phyloP scores from a whole-genome alignment of 2,797 vertebrate genomes.

The Neostethus bicornis region DNA sequence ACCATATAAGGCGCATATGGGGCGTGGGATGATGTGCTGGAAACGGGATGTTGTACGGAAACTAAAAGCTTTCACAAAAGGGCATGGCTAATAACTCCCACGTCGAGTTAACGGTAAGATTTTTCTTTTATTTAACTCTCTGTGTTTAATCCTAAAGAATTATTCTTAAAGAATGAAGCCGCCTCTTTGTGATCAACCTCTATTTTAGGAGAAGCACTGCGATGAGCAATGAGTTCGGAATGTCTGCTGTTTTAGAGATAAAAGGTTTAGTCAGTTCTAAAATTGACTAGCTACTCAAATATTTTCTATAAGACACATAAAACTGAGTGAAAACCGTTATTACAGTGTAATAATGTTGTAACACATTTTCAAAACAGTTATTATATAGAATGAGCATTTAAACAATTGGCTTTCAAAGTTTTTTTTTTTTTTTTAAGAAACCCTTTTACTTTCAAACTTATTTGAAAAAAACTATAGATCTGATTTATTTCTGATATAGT shows the following conservation, averaged over 20 bases:
- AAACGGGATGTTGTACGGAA: conserved; percentile 20
- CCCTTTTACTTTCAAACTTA: not conserved
- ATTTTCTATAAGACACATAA: too few relatives aligned
- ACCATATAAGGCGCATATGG: conserved; percentile 62
- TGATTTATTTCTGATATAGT: not conserved
- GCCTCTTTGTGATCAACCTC: not conserved
- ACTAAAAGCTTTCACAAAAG: not conserved
- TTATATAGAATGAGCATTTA: too few relatives aligned
- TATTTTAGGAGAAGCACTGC: conserved; percentile 16
- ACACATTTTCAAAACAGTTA: too few relatives aligned
- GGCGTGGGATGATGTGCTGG: conserved; percentile 41
- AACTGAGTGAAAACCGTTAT: too few relatives aligned
- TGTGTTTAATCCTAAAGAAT: fast-evolving
- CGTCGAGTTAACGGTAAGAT: conserved; percentile 48
- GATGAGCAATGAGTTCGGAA: conserved; percentile 34
- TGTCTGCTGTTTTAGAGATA: conserved; percentile 36
- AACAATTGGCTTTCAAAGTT: not conserved
- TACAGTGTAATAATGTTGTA: too few relatives aligned
- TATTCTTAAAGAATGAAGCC: fast-evolving
- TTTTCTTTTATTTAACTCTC: fast-evolving
- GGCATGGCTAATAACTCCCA: not conserved
- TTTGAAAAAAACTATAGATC: fast-evolving
- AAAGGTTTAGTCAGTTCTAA: not conserved
- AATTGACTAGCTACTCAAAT: not conserved
- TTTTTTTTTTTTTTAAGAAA: not conserved